Base-by-base conservation (phyloP, 2,888 invertebrate species). In the Myathropa florea region DNA sequence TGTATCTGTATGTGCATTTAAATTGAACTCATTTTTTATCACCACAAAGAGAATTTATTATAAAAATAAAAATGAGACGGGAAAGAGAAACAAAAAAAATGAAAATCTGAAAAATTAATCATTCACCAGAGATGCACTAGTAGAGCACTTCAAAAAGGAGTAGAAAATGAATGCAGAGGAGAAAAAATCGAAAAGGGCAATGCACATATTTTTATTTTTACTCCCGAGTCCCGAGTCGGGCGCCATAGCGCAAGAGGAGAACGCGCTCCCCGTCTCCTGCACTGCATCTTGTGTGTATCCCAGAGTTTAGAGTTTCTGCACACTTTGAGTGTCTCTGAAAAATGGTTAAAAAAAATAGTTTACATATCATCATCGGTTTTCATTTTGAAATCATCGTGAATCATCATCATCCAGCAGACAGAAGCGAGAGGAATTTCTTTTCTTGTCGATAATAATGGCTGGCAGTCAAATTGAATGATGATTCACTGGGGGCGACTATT, bases 11-110 rank as follows among this genome's bases (percentile, higher is more conserved):
- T 86, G 78, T 83, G 86, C 78, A 78, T 86, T 86, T 75, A 86
- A 83, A 83, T 79, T 86, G 83, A 86, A 75, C 83, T 79, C 83
- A 83, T 86, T 86, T 86, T 86, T 86, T 86, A 83, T 86, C 75
- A 78, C 61, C 65, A 83, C 75, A 82, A 81, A 82, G 81, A 73
- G 82, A 85, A 85, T 82, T 82, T 82, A 82, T 82, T 78, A 78
- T 57, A 59, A 61, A 63, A 68, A 72, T 63, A 75, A 23, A 30
- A 64, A 61, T 10, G 10, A 28, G 60, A 10, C 59, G 28, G 9
- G 26, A 75, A 14, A 28, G 55, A 61, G n/a, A n/a, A 28, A 46
- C 24, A 64, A 59, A 24, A 71, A 55, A 24, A 55, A 61, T 72
- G 65, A 24, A 72, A 76, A 67, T 67, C 30, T 81, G 57, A 68